Evolutionary conservation across 2,797 vertebrate genomes (phyloP).

Genomic region (Danio albolineatus): DNA sequence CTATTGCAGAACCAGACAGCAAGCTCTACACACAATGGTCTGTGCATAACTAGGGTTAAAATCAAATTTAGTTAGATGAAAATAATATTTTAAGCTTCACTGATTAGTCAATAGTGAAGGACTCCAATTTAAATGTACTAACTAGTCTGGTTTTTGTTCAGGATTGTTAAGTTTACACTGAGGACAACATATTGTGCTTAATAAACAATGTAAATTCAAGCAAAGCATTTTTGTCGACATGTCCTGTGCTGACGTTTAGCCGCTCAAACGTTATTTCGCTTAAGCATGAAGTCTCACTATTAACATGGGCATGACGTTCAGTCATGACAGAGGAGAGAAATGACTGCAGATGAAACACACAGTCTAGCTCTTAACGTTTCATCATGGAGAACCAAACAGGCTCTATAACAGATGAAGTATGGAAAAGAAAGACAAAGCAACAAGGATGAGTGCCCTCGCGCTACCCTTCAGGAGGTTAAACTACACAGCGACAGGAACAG

Average conservation of each 20-base stretch:
- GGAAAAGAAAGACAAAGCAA: constrained; percentile 34
- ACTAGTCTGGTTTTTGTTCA: neutral
- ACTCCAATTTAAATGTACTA: neutral
- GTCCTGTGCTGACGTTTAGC: neutral
- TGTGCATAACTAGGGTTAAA: neutral
- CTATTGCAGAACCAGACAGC: neutral
- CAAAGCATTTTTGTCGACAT: neutral
- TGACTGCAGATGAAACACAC: neutral
- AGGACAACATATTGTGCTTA: neutral
- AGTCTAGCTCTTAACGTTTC: neutral
- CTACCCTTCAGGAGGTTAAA: constrained; percentile 37
- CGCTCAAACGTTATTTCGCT: neutral
- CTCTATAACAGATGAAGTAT: constrained; percentile 5
- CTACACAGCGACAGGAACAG: constrained; percentile 63
- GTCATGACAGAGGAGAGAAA: neutral
- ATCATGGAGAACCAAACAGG: neutral
- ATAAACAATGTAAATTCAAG: neutral
- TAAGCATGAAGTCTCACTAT: neutral
- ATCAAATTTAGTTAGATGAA: neutral
- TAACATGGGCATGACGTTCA: constrained; percentile 13
- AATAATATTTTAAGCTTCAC: neutral
- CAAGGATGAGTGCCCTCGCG: constrained; percentile 19
- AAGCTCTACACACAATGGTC: neutral
- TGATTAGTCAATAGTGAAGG: neutral
- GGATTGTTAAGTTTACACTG: neutral